Evolutionary conservation across 2,888 invertebrate genomes (phyloP).

Genomic region (Eristalis intricaria): DNA sequence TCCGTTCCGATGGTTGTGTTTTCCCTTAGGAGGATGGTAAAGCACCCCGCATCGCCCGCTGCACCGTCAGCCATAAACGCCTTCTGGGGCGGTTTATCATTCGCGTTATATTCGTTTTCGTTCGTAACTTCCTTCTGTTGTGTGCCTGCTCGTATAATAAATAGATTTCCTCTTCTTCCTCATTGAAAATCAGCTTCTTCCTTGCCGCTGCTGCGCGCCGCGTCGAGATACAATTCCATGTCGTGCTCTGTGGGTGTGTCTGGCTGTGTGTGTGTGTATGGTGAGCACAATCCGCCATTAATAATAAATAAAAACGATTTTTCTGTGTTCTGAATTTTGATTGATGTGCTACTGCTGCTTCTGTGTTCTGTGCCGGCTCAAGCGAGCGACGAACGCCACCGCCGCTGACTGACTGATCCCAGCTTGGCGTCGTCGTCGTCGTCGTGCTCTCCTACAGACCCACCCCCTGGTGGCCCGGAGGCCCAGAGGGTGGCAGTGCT

Average conservation of each 20-base stretch:
- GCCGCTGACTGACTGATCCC: neutral
- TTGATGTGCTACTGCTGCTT: constrained; percentile 50
- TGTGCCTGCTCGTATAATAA: constrained; percentile 41
- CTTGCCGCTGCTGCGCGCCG: neutral
- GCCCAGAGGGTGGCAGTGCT: neutral
- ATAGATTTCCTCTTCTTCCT: constrained; percentile 57
- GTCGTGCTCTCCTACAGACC: neutral
- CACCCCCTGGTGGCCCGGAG: neutral
- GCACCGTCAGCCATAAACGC: neutral
- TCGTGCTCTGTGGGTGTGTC: neutral
- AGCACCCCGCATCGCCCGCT: constrained; percentile 12
- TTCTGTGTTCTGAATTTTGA: constrained; percentile 71
- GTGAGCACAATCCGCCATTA: constrained; percentile 59
- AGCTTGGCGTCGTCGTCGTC: constrained; percentile 26
- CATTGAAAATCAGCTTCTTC: constrained; percentile 49
- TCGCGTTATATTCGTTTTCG: constrained; percentile 20
- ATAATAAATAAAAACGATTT: constrained; percentile 70
- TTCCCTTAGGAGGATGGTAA: constrained; percentile 23
- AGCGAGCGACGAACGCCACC: neutral
- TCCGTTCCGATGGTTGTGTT: constrained; percentile 52
- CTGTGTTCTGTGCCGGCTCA: constrained; percentile 16
- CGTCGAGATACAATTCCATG: neutral
- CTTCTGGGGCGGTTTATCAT: constrained; percentile 56
- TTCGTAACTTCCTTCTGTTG: constrained; percentile 47
- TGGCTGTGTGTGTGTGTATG: neutral